A percentile compares a stretch with the other conserved stretches of the same genome.
Conservation (phyloP, 2,797 vertebrate genomes). For the Synanceia verrucosa region DNA sequence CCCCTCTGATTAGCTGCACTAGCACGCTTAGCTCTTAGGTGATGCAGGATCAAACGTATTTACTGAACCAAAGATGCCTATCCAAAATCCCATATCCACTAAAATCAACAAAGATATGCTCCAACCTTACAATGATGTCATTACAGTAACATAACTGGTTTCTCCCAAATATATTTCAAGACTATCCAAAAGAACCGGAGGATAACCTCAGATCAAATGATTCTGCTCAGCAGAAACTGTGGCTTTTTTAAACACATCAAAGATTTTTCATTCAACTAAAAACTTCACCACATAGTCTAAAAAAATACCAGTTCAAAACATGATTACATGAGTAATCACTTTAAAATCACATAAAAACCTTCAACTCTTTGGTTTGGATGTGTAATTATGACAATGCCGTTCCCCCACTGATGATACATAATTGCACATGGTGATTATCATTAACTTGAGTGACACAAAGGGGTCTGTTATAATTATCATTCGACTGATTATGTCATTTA, state of each 20-base stretch:
- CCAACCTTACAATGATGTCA: rapidly evolving
- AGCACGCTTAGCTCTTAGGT: no score
- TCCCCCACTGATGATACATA: background rate
- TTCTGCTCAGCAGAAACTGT: background rate
- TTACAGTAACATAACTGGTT: background rate
- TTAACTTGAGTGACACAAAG: background rate
- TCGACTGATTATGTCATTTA: background rate
- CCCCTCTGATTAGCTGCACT: no score
- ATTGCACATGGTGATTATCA: background rate
- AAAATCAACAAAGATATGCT: no score
- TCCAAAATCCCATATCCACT: no score
- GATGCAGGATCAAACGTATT: no score
- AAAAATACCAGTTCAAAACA: background rate
- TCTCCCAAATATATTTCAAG: background rate
- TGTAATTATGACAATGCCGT: background rate
- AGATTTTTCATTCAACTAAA: background rate
- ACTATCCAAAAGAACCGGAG: background rate
- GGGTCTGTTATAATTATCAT: background rate
- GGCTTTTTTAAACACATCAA: background rate
- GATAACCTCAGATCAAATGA: background rate
- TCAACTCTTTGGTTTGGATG: background rate
- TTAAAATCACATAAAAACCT: background rate
- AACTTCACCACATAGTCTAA: background rate
- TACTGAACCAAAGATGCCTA: no score
- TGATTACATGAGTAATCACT: background rate